Evolutionary conservation across 2,113 vertebrate species (phyloP), one percentile per base, ranked within the genome.

Genomic region (Anguilla rostrata): DNA sequence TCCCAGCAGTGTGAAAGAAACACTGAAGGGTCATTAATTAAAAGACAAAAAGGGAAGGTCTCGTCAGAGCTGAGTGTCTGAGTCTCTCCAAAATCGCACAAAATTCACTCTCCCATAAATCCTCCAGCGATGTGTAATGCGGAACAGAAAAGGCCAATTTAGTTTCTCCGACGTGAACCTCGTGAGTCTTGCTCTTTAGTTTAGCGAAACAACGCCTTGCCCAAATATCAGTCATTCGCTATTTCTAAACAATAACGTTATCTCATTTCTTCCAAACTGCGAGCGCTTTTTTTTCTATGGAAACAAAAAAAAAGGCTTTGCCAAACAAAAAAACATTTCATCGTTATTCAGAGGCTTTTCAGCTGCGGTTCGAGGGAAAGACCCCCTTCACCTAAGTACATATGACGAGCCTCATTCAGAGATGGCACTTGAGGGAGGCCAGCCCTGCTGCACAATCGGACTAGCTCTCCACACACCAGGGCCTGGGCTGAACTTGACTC

Each of bases 371-470:
- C 0, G n/a, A 81, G 85, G 79, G 78, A 81, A 81, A 86, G 81
- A 87, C 8, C 9, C 34, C 41, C 18, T 26, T 81, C 81, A 41
- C 86, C 82, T 83, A 83, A 87, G 86, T 11, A n/a, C 60, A 41
- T 20, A 82, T 86, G 86, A 86, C 86, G 40, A 81, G 60, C 63
- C 80, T 75, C 81, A 86, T 86, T 86, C 81, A 86, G 81, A 83
- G 63, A 41, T 66, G 15, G 82, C 86, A 78, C 86, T 83, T 82
- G 84, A 81, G 84, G 75, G 46, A 82, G 81, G 56, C 41, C 78
- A 29, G 49, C 57, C 11, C 41, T 49, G 22, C 49, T 29, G 57
- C 79, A 82, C 88, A 40, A 83, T 63, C 82, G 82, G 26, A 63
- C 43, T 39, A 8, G n/a, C 63, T 16, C 39, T 56, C 46, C 40